Conservation (phyloP, 2,113 vertebrate species). For the Ceuthmochares aereus region DNA sequence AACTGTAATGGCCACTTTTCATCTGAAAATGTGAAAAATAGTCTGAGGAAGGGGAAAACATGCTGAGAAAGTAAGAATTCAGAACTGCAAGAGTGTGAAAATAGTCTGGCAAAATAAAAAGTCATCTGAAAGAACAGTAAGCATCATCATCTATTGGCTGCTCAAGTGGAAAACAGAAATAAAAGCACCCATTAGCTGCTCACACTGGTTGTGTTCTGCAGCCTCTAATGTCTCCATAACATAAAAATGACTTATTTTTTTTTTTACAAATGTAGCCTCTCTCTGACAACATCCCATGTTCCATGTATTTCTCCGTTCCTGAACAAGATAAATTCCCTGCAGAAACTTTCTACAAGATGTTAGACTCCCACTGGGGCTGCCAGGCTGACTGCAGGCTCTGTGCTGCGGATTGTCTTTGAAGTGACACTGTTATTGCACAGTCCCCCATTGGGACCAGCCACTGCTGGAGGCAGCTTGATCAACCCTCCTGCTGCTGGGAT, state of each 20-base stretch:
- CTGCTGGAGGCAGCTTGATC: too few species aligned
- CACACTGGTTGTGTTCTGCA: not conserved
- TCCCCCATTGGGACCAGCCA: too few species aligned
- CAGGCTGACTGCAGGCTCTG: too few species aligned
- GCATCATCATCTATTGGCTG: not conserved
- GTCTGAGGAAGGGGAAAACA: not conserved
- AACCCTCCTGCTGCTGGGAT: too few species aligned
- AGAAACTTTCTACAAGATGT: too few species aligned
- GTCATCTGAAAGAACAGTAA: not conserved
- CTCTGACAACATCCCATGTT: too few species aligned
- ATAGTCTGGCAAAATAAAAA: not conserved
- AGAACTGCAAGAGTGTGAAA: not conserved
- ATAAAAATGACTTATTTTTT: not conserved
- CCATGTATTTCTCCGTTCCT: too few species aligned
- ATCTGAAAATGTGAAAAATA: not conserved
- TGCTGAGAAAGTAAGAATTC: not conserved
- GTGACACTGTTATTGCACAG: too few species aligned
- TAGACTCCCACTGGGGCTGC: too few species aligned
- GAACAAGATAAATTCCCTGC: too few species aligned
- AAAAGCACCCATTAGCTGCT: not conserved
- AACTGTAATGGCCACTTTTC: not conserved
- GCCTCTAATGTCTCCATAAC: not conserved
- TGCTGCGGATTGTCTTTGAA: too few species aligned
- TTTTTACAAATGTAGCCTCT: not conserved
- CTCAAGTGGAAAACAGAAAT: not conserved